phyloP scores from a whole-genome alignment of 1,140 invertebrate genomes.

The Trachymyrmex cornetzi region DNA sequence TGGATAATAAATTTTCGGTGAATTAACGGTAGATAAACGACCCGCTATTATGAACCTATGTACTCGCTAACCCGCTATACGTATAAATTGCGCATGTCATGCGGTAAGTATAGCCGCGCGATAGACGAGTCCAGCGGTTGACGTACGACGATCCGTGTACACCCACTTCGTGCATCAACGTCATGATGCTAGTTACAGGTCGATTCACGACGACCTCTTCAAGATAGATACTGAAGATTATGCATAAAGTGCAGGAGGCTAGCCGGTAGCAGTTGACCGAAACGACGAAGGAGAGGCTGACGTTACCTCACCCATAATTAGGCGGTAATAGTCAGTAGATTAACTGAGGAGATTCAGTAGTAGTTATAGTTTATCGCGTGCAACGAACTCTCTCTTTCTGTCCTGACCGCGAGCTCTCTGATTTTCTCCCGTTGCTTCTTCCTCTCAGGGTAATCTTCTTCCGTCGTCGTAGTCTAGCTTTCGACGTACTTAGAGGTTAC shows the following conservation, averaged over 20 bases:
- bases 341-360: slow-evolving; percentile 60
- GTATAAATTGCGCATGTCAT: slow-evolving; percentile 46
- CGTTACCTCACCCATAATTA: slow-evolving; percentile 76
- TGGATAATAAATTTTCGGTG: slow-evolving; percentile 59
- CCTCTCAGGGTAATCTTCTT: slow-evolving; percentile 45
- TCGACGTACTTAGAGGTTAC: slow-evolving; percentile 73
- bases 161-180: slow-evolving; percentile 48
- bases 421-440: slow-evolving; percentile 18
- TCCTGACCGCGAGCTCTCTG: slow-evolving; percentile 27
- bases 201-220: slow-evolving; percentile 32
- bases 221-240: slow-evolving; percentile 2
- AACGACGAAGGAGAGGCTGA: slow-evolving; percentile 33
- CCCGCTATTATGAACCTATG: slow-evolving; percentile 39
- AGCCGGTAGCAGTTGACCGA: slow-evolving; percentile 33
- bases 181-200: slow-evolving; percentile 51
- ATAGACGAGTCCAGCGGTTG: slow-evolving; percentile 33
- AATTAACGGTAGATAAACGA: slow-evolving; percentile 55
- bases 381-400: slow-evolving; percentile 67
- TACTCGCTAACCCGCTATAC: background rate
- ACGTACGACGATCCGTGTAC: background rate
- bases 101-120: slow-evolving; percentile 38
- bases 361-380: slow-evolving; percentile 78
- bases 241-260: background rate
- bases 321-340: slow-evolving; percentile 77
- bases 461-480: slow-evolving; percentile 56